Conservation (phyloP, 2,113 vertebrate genomes). For the Passer domesticus region DNA sequence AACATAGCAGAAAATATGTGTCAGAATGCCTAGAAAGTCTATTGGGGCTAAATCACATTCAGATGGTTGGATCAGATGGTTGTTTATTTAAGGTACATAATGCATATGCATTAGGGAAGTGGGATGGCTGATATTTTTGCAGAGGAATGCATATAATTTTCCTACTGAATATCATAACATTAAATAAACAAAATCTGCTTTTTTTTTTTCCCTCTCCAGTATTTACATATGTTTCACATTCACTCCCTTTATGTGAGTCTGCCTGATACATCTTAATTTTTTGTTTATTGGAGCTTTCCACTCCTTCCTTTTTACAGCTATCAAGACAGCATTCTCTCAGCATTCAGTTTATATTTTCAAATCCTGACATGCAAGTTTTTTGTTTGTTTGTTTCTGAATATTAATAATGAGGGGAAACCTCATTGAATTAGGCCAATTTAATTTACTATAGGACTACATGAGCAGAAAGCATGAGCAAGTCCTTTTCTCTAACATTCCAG, state of each 20-base stretch:
- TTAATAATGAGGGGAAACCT: neutral
- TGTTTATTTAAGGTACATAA: slow-evolving; percentile 67
- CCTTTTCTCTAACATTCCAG: neutral
- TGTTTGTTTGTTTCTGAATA: neutral
- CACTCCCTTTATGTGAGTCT: neutral
- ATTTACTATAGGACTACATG: neutral
- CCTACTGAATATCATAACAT: slow-evolving; percentile 9
- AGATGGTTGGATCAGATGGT: slow-evolving; percentile 51
- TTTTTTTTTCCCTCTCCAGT: neutral
- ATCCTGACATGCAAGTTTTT: neutral
- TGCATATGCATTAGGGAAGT: slow-evolving; percentile 47
- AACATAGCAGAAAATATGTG: slow-evolving; percentile 35
- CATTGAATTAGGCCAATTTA: neutral
- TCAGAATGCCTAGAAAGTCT: slow-evolving; percentile 26
- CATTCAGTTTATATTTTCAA: neutral
- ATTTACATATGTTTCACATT: neutral
- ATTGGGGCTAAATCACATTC: slow-evolving; percentile 39
- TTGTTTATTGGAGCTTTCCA: neutral
- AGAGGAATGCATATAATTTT: slow-evolving; percentile 1
- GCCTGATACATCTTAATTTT: neutral
- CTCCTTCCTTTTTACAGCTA: neutral
- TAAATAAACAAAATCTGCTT: slow-evolving; percentile 11
- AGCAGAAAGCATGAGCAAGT: neutral
- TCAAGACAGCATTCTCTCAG: neutral
- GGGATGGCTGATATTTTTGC: slow-evolving; percentile 17